Conservation (phyloP, 2,113 vertebrate genomes). For the Marmota flaviventris region DNA sequence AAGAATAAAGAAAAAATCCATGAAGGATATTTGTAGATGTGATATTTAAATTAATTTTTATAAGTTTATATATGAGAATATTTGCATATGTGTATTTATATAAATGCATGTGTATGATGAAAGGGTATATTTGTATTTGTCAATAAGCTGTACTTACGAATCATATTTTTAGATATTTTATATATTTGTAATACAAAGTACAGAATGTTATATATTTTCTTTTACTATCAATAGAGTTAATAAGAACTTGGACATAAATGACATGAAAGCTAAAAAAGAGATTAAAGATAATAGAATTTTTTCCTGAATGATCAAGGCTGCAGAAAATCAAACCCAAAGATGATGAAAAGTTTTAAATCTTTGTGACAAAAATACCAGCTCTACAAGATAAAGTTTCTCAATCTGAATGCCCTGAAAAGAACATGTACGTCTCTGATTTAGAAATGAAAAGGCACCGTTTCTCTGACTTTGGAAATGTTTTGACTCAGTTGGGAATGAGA, state of each 20-base stretch:
- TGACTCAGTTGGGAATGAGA: constrained; percentile 61
- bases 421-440: neutral
- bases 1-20: neutral
- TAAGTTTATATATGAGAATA: neutral
- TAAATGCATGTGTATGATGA: neutral
- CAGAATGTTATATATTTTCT: neutral
- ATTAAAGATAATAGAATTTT: neutral
- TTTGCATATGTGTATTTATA: neutral
- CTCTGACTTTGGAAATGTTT: constrained; percentile 31
- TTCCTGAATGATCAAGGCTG: neutral
- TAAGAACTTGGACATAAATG: neutral
- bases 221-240: neutral
- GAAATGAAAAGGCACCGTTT: constrained; percentile 37
- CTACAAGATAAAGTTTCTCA: neutral
- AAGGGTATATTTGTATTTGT: neutral
- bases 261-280: neutral
- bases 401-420: neutral
- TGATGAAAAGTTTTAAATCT: neutral
- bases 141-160: neutral
- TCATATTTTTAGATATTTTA: neutral
- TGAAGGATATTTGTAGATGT: neutral
- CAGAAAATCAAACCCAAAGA: neutral
- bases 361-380: neutral
- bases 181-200: neutral
- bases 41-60: neutral